These are phyloP conservation scores for Neomicropteryx cornuta DNA, from an alignment of 1,140 invertebrate genomes.

Conservation along the genomic window DNA sequence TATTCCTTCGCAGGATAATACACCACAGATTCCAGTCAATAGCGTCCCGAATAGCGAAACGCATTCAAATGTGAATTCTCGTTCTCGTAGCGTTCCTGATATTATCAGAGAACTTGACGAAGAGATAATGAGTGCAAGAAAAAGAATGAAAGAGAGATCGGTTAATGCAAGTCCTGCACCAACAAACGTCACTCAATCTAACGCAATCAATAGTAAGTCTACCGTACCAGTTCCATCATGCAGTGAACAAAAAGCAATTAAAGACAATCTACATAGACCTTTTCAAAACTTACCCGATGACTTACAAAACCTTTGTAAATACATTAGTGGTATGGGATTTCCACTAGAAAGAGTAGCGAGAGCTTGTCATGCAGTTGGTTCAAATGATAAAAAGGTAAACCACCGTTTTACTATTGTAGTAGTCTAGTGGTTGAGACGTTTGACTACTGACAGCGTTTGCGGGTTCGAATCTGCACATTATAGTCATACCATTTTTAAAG, in stretches of 20 bases:
- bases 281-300: conserved; percentile 44
- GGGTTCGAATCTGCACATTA: too few relatives aligned
- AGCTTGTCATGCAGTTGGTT: conserved; percentile 59
- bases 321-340: conserved; percentile 77
- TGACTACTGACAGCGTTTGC: too few relatives aligned
- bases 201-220: conserved; percentile 1
- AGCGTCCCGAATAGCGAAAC: conserved; percentile 3
- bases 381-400: conserved; percentile 75
- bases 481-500: too few relatives aligned
- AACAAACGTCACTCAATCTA: conserved; percentile 16
- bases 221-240: conserved; percentile 19
- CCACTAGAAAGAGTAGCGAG: conserved; percentile 61
- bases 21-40: conserved; percentile 2
- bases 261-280: conserved; percentile 33
- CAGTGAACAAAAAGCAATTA: too few relatives aligned
- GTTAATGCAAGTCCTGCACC: conserved; percentile 29
- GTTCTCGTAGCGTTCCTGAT: conserved; percentile 56
- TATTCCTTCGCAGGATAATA: conserved; percentile 2
- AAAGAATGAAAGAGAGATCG: conserved; percentile 34
- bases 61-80: conserved; percentile 29
- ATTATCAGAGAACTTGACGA: conserved; percentile 60
- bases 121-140: conserved; percentile 44
- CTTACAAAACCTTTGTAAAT: conserved; percentile 54
- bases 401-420: conserved; percentile 32
- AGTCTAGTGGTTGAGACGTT: too few relatives aligned